Evolutionary conservation across 2,888 invertebrate genomes (phyloP), one percentile per base, ranked within the genome.

Genomic region (Oligia strigilis): DNA sequence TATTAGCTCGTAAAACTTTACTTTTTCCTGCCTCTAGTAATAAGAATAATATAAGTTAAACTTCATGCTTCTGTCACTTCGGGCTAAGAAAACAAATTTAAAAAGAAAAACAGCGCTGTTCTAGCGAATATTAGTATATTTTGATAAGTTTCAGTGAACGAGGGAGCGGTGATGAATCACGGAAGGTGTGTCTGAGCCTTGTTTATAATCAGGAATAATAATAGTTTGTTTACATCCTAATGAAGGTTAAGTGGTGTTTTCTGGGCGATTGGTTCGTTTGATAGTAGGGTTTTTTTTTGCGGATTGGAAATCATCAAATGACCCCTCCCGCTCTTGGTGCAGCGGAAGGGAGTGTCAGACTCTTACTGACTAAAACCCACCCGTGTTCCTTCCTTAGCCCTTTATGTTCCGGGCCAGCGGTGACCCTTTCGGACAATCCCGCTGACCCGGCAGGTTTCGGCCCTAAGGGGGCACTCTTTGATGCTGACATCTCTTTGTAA

Each of bases 91-190:
- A 87, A 87, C 80, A 82, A 78, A 79, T 73, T 76, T 84, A n/a
- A 71, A 78, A 81, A 83, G 77, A 78, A 84, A 83, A 82, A 78
- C 55, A 76, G 14, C 40, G 60, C 65, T 67, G 23, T 77, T 36
- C 77, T 78, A 84, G 29, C 52, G 76, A 87, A 90, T 87, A 89
- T 90, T 91, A 84, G 88, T 90, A 84, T 91, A 87, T 91, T 90
- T 88, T 91, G 84, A 90, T 88, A 90, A 90, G 82, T 90, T 88
- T 81, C 75, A 36, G 79, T 78, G 49, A 77, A 75, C 79, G 60
- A 62, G 66, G 82, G 80, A 75, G 80, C 64, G 80, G 82, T 66
- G 40, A 75, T 80, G 84, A 78, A 78, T 82, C 80, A 78, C 72
- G 72, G 82, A 76, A 77, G 80, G 89, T 71, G 87, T 82, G 82